Evolutionary conservation across 1,140 invertebrate genomes (phyloP).

Genomic region (Musca vetustissima): DNA sequence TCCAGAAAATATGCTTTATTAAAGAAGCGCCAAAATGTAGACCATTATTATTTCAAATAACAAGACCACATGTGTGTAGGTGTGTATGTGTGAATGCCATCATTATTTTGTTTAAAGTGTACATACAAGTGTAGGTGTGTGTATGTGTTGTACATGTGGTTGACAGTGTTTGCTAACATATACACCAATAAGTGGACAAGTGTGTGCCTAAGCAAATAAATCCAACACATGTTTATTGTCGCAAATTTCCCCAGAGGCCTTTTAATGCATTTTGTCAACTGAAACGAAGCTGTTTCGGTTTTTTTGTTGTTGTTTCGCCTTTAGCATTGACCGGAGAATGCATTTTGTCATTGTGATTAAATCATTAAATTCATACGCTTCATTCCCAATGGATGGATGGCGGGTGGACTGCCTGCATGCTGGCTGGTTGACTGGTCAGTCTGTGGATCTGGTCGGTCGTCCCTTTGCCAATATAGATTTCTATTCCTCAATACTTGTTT

Average conservation of each 20-base stretch:
- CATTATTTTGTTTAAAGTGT: too few relatives aligned
- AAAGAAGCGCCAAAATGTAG: too few relatives aligned
- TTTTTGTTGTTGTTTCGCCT: background rate
- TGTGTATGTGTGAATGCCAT: too few relatives aligned
- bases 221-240: slow-evolving; percentile 19
- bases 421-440: background rate
- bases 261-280: slow-evolving; percentile 27
- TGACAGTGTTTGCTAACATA: too few relatives aligned
- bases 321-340: slow-evolving; percentile 1
- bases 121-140: background rate
- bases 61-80: background rate
- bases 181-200: slow-evolving; percentile 14
- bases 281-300: background rate
- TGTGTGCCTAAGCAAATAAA: slow-evolving; percentile 22
- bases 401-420: background rate
- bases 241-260: slow-evolving; percentile 12
- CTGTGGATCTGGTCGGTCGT: too few relatives aligned
- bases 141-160: too few relatives aligned
- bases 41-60: too few relatives aligned
- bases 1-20: too few relatives aligned
- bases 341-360: slow-evolving; percentile 30
- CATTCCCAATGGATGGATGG: background rate
- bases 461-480: too few relatives aligned
- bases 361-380: slow-evolving; percentile 32
- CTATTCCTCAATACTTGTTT: background rate